These are phyloP conservation scores for Dioctria linearis DNA, from an alignment of 2,888 invertebrate species.

Conservation along the genomic window DNA sequence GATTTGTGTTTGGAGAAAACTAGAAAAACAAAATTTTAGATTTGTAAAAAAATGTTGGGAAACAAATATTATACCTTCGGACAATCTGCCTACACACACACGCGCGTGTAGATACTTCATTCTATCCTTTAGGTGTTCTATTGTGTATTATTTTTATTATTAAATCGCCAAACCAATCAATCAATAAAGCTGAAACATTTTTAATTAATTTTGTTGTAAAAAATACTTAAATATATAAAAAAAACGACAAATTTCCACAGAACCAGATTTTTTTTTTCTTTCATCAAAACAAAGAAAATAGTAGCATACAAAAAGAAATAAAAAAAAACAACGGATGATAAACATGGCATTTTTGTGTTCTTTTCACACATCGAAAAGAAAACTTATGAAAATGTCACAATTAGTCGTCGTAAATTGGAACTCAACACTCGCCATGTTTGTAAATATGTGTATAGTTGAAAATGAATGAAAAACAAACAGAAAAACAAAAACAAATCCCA, in stretches of 20 bases:
- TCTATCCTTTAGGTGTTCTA: too few relatives aligned
- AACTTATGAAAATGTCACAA: slow-evolving; percentile 49
- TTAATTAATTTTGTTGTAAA: too few relatives aligned
- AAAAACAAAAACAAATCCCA: slow-evolving; percentile 38
- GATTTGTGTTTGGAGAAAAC: too few relatives aligned
- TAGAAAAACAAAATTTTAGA: too few relatives aligned
- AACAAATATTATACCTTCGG: too few relatives aligned
- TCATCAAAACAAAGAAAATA: slow-evolving; percentile 3
- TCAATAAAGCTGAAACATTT: too few relatives aligned
- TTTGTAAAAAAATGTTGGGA: too few relatives aligned
- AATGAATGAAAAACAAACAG: not conserved
- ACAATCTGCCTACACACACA: too few relatives aligned
- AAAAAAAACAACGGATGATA: slow-evolving; percentile 42
- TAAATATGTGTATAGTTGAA: slow-evolving; percentile 57
- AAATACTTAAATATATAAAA: too few relatives aligned
- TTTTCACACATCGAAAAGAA: slow-evolving; percentile 1
- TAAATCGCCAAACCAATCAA: too few relatives aligned
- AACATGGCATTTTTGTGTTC: slow-evolving; percentile 40
- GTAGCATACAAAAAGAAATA: slow-evolving; percentile 23
- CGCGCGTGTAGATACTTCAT: too few relatives aligned
- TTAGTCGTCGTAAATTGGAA: slow-evolving; percentile 56
- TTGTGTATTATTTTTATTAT: too few relatives aligned
- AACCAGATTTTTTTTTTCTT: not conserved
- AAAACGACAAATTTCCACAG: not conserved
- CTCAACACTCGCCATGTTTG: slow-evolving; percentile 59